These are phyloP conservation scores for Falcaria lacertinaria DNA, from an alignment of 2,888 invertebrate genomes.

Conservation along the genomic window DNA sequence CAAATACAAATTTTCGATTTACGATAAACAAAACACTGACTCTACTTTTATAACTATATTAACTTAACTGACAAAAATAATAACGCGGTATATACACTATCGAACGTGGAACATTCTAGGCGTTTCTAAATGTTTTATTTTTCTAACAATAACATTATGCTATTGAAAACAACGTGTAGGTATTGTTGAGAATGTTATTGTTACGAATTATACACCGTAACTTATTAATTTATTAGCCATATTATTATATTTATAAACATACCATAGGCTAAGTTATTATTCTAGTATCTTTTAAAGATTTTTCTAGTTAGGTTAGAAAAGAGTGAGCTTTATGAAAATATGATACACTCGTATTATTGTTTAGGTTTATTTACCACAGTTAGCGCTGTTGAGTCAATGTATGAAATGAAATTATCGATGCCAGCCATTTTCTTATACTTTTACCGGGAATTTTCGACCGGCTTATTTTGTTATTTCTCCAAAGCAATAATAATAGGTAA, in stretches of 20 bases:
- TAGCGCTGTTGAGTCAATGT: conserved; percentile 54
- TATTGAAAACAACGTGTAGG: conserved; percentile 21
- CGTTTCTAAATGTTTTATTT: conserved; percentile 50
- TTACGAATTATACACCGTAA: conserved; percentile 51
- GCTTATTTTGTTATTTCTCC: conserved; percentile 70
- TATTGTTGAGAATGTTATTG: conserved; percentile 38
- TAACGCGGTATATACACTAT: conserved; percentile 40
- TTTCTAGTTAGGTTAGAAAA: conserved; percentile 67
- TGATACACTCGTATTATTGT: conserved; percentile 56
- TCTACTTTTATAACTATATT: conserved; percentile 44
- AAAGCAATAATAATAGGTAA: conserved; percentile 62
- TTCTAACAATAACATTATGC: conserved; percentile 44
- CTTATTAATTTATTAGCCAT: conserved; percentile 75
- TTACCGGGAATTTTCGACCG: conserved; percentile 40
- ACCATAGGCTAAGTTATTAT: conserved; percentile 75
- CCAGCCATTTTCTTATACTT: conserved; percentile 70
- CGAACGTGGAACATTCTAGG: conserved; percentile 60
- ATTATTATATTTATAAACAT: conserved; percentile 77
- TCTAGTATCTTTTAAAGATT: conserved; percentile 74
- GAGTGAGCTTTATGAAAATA: conserved; percentile 76
- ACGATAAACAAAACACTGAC: conserved; percentile 44
- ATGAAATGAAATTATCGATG: conserved; percentile 53
- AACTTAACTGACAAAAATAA: conserved; percentile 67
- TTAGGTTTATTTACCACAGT: conserved; percentile 51
- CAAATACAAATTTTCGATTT: conserved; percentile 62